These are phyloP conservation scores for Phylloscopus trochiloides DNA, from an alignment of 2,113 vertebrate genomes.

Conservation along the genomic window DNA sequence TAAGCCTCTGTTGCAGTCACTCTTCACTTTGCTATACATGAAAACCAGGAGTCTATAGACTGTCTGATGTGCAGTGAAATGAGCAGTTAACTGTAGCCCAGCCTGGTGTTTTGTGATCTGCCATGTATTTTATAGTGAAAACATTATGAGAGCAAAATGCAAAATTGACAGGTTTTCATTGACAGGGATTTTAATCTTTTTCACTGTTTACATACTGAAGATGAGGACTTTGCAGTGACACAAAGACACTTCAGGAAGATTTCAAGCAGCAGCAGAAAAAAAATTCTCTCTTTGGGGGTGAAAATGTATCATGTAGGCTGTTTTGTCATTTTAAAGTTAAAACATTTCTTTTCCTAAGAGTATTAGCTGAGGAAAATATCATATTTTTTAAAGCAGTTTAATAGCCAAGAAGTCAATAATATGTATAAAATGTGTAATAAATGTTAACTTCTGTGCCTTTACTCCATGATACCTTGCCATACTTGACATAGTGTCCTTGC, in stretches of 20 bases:
- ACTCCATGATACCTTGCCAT: background rate
- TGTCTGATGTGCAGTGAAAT: background rate
- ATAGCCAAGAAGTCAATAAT: constrained; percentile 14
- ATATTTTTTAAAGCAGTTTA: background rate
- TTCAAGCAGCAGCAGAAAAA: background rate
- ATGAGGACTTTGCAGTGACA: background rate
- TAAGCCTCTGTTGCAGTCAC: background rate
- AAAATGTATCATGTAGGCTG: background rate
- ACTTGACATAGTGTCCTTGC: background rate
- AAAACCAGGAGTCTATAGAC: background rate
- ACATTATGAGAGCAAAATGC: background rate
- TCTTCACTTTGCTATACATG: background rate
- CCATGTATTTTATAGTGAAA: background rate
- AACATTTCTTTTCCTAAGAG: background rate
- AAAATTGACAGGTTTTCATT: background rate
- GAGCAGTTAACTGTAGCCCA: background rate
- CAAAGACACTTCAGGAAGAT: background rate
- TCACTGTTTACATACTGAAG: background rate
- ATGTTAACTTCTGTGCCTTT: background rate
- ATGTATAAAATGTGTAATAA: background rate
- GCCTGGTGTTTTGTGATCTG: background rate
- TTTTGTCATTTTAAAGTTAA: constrained; percentile 19
- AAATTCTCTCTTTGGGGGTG: background rate
- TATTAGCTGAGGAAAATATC: background rate
- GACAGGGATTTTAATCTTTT: constrained; percentile 4